Conservation (phyloP, 2,113 vertebrate species). For the Beaufortia kweichowensis region DNA sequence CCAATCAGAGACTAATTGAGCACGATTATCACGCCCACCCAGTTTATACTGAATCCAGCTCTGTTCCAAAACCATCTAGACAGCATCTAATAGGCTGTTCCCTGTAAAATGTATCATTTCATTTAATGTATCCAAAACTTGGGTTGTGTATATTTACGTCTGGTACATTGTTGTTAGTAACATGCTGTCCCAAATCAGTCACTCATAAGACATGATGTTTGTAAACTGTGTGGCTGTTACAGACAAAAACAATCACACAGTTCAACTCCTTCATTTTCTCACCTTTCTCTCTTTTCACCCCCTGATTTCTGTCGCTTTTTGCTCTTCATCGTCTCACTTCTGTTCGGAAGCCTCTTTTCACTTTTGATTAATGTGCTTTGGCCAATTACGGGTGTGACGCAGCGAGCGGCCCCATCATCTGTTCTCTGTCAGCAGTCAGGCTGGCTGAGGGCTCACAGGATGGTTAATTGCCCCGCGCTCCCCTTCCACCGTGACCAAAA, state of each 20-base stretch:
- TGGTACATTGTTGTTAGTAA: too few relatives aligned
- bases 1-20: conserved; percentile 87
- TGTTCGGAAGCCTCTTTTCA: conserved; percentile 77
- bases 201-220: not conserved
- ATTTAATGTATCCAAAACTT: too few relatives aligned
- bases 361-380: conserved; percentile 83
- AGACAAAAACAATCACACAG: not conserved
- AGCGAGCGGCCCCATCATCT: conserved; percentile 92
- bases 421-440: conserved; percentile 88
- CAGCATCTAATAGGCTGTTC: not conserved
- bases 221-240: not conserved
- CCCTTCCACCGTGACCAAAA: conserved; percentile 96
- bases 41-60: conserved; percentile 45
- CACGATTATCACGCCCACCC: conserved; percentile 78
- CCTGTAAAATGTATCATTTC: not conserved
- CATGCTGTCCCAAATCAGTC: not conserved
- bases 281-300: conserved; percentile 54
- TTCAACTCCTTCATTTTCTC: conserved; percentile 56
- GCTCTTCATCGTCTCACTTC: conserved; percentile 17
- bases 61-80: conserved; percentile 31
- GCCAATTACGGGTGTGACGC: conserved; percentile 93
- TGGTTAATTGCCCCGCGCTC: conserved; percentile 61
- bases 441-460: conserved; percentile 56
- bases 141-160: too few relatives aligned
- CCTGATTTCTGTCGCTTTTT: not conserved